Conservation (phyloP, 2,888 invertebrate genomes). For the Acrobasis suavella region DNA sequence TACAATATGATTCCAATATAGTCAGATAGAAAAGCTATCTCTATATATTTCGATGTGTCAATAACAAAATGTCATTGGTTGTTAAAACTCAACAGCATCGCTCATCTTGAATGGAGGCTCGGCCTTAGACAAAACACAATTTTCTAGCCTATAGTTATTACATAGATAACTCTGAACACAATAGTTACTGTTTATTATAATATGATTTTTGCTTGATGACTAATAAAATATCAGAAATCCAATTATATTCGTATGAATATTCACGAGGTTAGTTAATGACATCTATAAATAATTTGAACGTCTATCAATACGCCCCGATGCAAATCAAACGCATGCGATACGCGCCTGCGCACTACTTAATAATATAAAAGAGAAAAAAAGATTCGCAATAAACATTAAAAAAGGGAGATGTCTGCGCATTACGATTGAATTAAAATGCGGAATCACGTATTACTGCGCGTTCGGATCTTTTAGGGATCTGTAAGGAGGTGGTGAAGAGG, state of each 20-base stretch:
- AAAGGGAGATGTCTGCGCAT: slow-evolving; percentile 66
- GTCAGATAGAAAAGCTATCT: too few relatives aligned
- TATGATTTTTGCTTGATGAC: slow-evolving; percentile 42
- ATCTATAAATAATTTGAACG: slow-evolving; percentile 36
- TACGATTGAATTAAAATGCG: slow-evolving; percentile 76
- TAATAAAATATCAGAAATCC: slow-evolving; percentile 54
- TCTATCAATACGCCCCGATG: slow-evolving; percentile 41
- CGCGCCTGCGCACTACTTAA: slow-evolving; percentile 46
- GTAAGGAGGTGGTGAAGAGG: background rate
- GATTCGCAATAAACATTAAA: slow-evolving; percentile 63
- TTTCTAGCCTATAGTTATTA: too few relatives aligned
- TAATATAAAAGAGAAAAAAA: slow-evolving; percentile 52
- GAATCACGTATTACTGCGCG: slow-evolving; percentile 74
- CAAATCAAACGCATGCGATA: slow-evolving; percentile 54
- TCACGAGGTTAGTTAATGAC: slow-evolving; percentile 47
- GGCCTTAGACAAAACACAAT: too few relatives aligned
- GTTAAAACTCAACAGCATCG: too few relatives aligned
- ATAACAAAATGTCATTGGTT: too few relatives aligned
- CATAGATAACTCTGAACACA: background rate
- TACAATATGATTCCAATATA: too few relatives aligned
- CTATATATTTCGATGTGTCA: too few relatives aligned
- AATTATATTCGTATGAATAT: slow-evolving; percentile 63
- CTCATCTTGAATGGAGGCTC: too few relatives aligned
- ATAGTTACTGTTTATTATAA: background rate
- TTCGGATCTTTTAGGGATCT: slow-evolving; percentile 43